Evolutionary conservation across 2,888 invertebrate genomes (phyloP).

Genomic region (Tineola bisselliella): DNA sequence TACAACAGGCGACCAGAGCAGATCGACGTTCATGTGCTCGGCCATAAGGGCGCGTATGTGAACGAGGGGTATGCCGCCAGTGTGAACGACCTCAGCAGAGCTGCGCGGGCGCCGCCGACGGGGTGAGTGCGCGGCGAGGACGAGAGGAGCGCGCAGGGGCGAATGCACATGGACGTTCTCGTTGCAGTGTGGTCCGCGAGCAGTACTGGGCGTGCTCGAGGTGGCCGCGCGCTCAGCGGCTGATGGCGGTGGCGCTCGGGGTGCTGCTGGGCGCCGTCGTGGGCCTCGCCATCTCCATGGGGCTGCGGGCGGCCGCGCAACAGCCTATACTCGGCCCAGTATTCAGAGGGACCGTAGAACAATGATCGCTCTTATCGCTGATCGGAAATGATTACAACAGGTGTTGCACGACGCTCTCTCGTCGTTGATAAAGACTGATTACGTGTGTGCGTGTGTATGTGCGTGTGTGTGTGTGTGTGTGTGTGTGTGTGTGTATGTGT

Average conservation of each 20-base stretch:
- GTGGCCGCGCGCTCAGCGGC: conserved; percentile 43
- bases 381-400: too few relatives aligned
- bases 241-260: conserved; percentile 42
- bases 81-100: conserved; percentile 20
- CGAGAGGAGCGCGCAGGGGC: too few relatives aligned
- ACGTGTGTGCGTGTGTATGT: too few relatives aligned
- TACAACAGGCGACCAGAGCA: background rate
- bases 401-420: too few relatives aligned
- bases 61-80: conserved; percentile 43
- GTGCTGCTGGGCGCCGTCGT: conserved; percentile 44
- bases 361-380: background rate
- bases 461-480: too few relatives aligned
- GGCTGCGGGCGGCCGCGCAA: conserved; percentile 21
- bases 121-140: conserved; percentile 25
- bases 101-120: conserved; percentile 22
- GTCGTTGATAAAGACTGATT: too few relatives aligned
- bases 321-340: conserved; percentile 28
- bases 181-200: conserved; percentile 49
- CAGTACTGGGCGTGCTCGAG: conserved; percentile 57
- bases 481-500: too few relatives aligned
- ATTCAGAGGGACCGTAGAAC: conserved; percentile 20
- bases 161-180: background rate
- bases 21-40: conserved; percentile 12
- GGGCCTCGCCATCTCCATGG: conserved; percentile 35
- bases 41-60: conserved; percentile 42